Evolutionary conservation across 2,888 invertebrate genomes (phyloP).

Genomic region (Bruchidius siliquastri): DNA sequence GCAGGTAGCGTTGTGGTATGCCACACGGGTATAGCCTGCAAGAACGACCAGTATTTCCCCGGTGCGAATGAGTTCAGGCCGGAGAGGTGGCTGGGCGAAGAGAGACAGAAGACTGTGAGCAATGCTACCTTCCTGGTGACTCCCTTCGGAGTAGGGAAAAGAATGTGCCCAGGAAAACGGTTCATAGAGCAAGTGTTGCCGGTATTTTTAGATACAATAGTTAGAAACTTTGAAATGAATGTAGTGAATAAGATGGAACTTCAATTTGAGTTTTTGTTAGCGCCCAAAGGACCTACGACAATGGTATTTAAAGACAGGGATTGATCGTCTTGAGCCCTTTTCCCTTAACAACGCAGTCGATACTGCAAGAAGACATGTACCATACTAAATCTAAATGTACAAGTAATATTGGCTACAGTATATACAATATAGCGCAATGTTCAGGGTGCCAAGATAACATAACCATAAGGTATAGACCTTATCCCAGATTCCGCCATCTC

Average conservation of each 20-base stretch:
- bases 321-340: neutral
- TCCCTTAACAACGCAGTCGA: too few species aligned
- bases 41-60: slow-evolving; percentile 69
- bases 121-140: slow-evolving; percentile 62
- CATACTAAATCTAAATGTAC: too few species aligned
- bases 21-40: slow-evolving; percentile 79
- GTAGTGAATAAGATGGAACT: slow-evolving; percentile 62
- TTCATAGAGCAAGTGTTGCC: slow-evolving; percentile 76
- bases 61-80: slow-evolving; percentile 66
- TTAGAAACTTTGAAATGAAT: slow-evolving; percentile 61
- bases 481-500: too few species aligned
- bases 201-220: slow-evolving; percentile 68
- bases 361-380: too few species aligned
- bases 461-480: too few species aligned
- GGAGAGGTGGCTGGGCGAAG: slow-evolving; percentile 68
- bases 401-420: too few species aligned
- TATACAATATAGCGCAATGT: too few species aligned
- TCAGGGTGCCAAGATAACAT: too few species aligned
- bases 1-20: slow-evolving; percentile 75
- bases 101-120: slow-evolving; percentile 40
- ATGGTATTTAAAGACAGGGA: slow-evolving; percentile 61
- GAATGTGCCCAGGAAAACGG: slow-evolving; percentile 81
- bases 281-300: slow-evolving; percentile 69
- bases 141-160: slow-evolving; percentile 75
- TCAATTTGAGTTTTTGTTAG: slow-evolving; percentile 76